These are phyloP conservation scores for Pyrrhosoma nymphula DNA, from an alignment of 2,888 invertebrate species.

Conservation along the genomic window DNA sequence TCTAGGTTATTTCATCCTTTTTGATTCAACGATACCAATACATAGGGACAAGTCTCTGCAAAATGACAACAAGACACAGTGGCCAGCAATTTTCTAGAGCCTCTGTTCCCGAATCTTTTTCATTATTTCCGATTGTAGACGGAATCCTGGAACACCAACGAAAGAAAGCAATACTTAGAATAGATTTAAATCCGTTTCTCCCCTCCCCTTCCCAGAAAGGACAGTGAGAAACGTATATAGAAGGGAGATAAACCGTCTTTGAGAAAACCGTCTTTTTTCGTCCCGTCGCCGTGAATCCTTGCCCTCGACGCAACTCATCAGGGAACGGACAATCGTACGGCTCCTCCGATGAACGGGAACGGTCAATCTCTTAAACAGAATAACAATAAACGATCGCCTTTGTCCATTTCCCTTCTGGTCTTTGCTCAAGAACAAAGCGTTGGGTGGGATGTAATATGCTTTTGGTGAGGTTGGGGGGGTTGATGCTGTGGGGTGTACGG, in stretches of 20 bases:
- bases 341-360: not conserved
- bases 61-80: no score
- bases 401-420: not conserved
- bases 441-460: not conserved
- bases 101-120: no score
- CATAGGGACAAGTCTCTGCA: no score
- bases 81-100: no score
- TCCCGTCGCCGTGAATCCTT: not conserved
- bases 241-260: not conserved
- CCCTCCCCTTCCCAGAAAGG: not conserved
- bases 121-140: no score
- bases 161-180: not conserved
- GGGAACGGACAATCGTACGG: not conserved
- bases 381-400: constrained; percentile 46
- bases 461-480: not conserved
- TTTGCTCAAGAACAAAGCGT: not conserved
- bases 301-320: not conserved
- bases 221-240: not conserved
- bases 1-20: no score
- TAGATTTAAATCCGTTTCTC: not conserved
- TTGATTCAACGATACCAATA: no score
- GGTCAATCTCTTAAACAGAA: constrained; percentile 54
- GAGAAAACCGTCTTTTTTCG: not conserved
- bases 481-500: not conserved
- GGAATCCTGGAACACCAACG: not conserved